Evolutionary conservation across 2,113 vertebrate species (phyloP).

Genomic region (Calyptommatus sinebrachiatus): DNA sequence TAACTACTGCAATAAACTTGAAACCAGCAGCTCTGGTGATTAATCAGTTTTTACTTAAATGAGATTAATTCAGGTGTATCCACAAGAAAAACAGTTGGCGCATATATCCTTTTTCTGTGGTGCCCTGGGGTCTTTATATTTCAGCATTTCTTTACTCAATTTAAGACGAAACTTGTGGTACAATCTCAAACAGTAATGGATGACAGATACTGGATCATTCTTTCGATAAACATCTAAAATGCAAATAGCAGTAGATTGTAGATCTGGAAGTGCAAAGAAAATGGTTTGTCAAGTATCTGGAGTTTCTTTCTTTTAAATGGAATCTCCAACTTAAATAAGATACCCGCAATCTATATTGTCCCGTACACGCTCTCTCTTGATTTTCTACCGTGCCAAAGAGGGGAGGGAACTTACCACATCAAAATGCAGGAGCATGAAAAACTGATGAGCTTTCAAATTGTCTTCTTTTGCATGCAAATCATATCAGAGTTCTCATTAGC

Average conservation of each 20-base stretch:
- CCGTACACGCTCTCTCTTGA: slow-evolving; percentile 61
- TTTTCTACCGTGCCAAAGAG: slow-evolving; percentile 57
- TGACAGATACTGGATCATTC: slow-evolving; percentile 75
- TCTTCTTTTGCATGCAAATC: slow-evolving; percentile 99
- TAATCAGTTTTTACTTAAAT: slow-evolving; percentile 77
- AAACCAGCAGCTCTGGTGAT: slow-evolving; percentile 66
- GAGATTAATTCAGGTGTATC: slow-evolving; percentile 75
- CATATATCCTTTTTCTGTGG: slow-evolving; percentile 65
- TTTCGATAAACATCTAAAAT: slow-evolving; percentile 86
- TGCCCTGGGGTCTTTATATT: slow-evolving; percentile 63
- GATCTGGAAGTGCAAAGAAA: slow-evolving; percentile 73
- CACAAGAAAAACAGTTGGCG: slow-evolving; percentile 69
- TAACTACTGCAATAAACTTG: slow-evolving; percentile 67
- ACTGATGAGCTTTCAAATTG: slow-evolving; percentile 97
- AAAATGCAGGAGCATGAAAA: slow-evolving; percentile 86
- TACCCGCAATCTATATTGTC: slow-evolving; percentile 71
- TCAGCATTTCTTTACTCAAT: slow-evolving; percentile 63
- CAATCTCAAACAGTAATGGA: slow-evolving; percentile 74
- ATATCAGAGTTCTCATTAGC: slow-evolving; percentile 99
- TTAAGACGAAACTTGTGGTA: slow-evolving; percentile 76
- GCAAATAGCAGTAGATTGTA: slow-evolving; percentile 75
- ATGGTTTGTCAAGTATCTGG: slow-evolving; percentile 75
- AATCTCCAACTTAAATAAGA: slow-evolving; percentile 74
- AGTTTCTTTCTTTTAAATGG: slow-evolving; percentile 63
- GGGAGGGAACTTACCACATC: slow-evolving; percentile 77